Conservation (phyloP, 1,140 invertebrate species). For the Physella acuta region DNA sequence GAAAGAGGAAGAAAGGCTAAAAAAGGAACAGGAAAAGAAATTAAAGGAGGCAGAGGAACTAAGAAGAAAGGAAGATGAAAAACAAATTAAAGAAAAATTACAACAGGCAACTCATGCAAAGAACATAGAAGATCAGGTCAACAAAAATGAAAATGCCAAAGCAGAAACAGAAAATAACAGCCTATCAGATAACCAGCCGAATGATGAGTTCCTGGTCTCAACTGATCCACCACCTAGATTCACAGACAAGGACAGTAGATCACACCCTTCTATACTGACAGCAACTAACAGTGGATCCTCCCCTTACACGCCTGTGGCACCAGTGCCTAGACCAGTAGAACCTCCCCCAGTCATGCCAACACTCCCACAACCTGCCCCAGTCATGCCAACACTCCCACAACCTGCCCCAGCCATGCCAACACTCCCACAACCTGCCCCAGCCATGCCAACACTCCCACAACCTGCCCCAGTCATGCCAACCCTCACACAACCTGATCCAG, state of each 20-base stretch:
- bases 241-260: too few relatives aligned
- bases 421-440: constrained; percentile 1
- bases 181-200: not conserved
- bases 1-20: not conserved
- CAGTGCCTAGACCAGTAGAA: not conserved
- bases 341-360: not conserved
- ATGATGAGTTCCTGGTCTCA: too few relatives aligned
- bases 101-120: too few relatives aligned
- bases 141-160: not conserved
- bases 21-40: constrained; percentile 1
- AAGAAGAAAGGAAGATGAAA: not conserved
- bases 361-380: not conserved
- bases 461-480: too few relatives aligned
- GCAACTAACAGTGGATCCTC: not conserved
- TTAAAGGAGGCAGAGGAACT: not conserved
- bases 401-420: not conserved
- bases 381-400: not conserved
- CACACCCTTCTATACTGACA: too few relatives aligned
- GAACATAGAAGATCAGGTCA: not conserved
- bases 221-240: too few relatives aligned
- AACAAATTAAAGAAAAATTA: not conserved
- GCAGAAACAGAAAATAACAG: not conserved
- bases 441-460: constrained; percentile 17
- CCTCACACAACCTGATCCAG: constrained; percentile 27
- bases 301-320: not conserved